Evolutionary conservation across 1,140 invertebrate species (phyloP), one percentile per base, ranked within the genome.

Genomic region (Bradysia coprophila): DNA sequence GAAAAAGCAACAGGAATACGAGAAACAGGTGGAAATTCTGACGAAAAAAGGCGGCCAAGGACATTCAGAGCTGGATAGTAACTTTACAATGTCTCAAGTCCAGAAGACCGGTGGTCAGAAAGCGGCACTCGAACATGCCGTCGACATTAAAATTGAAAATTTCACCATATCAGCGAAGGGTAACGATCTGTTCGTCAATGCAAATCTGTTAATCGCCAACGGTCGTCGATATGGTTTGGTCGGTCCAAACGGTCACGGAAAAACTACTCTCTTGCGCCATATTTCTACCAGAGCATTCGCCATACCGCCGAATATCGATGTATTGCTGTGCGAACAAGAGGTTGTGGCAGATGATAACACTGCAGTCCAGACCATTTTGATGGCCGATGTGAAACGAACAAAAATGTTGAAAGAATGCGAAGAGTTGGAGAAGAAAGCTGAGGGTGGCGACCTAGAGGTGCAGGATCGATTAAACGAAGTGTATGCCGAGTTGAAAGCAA

Each of bases 201-300:
- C 96, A 1, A 90, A 77, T 63, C 64, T 99, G 4, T 66, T 92
- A 19, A 97, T 99, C 49, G 90, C 93, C 3, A 76, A 87, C 54
- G 89, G 91, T 0, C 73, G 94, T 45, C 75, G 91, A 54, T 99
- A 99, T 63, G 96, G 96, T 55, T 66, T 99, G 4, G 93, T 99
- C 20, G 96, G 96, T 32, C 96, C 95, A 4, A 99, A 98, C 67
- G 95, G 95, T 3, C 91, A 98, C 69, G 95, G 96, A 11, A 99
- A 99, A 71, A 98, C 95, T n/a, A 99, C 96, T 0, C 58, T 99
- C 13, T 64, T 99, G 15, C 76, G 91, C 41, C 94, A 98, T 55
- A 81, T 99, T 51, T 84, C 83, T 6, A 78, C 79, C 41, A 67
- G 88, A 53, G 79, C 79, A 4, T 83, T 99, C 49, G 78, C 80